Percentiles rank a stretch among this genome's conserved stretches.
These are phyloP conservation scores for Carcinoscorpius rotundicauda DNA, from an alignment of 1,140 invertebrate genomes.

Conservation along the genomic window DNA sequence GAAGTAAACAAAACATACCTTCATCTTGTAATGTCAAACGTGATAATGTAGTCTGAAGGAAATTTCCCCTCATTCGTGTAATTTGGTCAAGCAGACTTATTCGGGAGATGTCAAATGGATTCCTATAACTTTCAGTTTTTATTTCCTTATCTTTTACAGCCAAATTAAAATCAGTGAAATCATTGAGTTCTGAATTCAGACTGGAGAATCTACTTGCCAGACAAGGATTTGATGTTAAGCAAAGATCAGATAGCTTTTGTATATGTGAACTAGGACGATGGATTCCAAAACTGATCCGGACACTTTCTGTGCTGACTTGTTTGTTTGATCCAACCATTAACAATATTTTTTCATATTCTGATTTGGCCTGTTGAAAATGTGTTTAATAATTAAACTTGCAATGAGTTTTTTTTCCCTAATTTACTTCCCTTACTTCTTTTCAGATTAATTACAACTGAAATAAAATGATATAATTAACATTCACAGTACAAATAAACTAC, in stretches of 20 bases:
- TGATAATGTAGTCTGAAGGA: slow-evolving; percentile 61
- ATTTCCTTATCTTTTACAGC: slow-evolving; percentile 41
- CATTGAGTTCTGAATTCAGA: slow-evolving; percentile 66
- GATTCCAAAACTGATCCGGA: slow-evolving; percentile 44
- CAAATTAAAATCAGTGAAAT: slow-evolving; percentile 75
- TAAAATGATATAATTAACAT: no score
- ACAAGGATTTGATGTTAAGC: slow-evolving; percentile 51
- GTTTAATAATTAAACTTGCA: no score
- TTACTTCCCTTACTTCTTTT: no score
- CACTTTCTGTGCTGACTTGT: slow-evolving; percentile 47
- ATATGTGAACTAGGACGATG: slow-evolving; percentile 11
- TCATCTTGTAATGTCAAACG: slow-evolving; percentile 69
- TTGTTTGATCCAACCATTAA: slow-evolving; percentile 46
- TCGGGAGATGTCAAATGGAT: slow-evolving; percentile 90
- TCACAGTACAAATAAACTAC: no score
- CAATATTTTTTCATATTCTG: slow-evolving; percentile 78
- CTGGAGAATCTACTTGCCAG: slow-evolving; percentile 64
- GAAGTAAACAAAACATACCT: slow-evolving; percentile 30
- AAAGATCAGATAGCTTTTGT: slow-evolving; percentile 42
- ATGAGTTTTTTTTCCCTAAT: no score
- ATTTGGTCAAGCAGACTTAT: slow-evolving; percentile 82
- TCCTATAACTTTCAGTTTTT: slow-evolving; percentile 67
- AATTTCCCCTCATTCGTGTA: slow-evolving; percentile 85
- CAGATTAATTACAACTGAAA: no score
- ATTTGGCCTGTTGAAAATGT: slow-evolving; percentile 53